A percentile compares a stretch with the other conserved stretches of the same genome.
Evolutionary conservation across 2,797 vertebrate genomes (phyloP).

Genomic region (Argya squamiceps): DNA sequence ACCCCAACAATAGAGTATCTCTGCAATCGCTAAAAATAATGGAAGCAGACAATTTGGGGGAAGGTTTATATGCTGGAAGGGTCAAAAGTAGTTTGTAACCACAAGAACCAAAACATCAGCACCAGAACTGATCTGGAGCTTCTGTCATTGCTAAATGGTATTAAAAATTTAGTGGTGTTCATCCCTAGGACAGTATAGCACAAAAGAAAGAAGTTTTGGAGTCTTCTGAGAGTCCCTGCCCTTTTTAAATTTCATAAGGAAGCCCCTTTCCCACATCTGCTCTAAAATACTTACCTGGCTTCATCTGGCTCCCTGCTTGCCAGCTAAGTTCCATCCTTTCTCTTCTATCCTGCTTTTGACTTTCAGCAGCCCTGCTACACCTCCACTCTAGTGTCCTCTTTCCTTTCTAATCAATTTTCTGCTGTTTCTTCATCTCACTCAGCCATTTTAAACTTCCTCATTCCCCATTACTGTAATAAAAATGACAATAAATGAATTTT

Average conservation of each 20-base stretch:
- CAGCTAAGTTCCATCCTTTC: background rate
- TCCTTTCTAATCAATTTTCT: background rate
- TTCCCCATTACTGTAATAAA: background rate
- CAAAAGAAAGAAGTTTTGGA: background rate
- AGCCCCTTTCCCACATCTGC: background rate
- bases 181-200: background rate
- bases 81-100: background rate
- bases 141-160: background rate
- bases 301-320: background rate
- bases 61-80: background rate
- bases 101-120: background rate
- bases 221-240: background rate
- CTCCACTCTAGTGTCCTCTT: background rate
- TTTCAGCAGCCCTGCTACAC: background rate
- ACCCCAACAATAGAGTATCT: constrained; percentile 31
- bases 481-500: background rate
- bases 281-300: background rate
- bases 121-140: background rate
- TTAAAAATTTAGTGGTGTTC: background rate
- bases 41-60: background rate
- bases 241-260: background rate
- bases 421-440: background rate
- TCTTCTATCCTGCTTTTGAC: background rate
- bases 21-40: constrained; percentile 25
- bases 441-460: background rate